These are phyloP conservation scores for Actinernus sp. DNA, from an alignment of 92 coral and sea anemone genomes.

Conservation along the genomic window DNA sequence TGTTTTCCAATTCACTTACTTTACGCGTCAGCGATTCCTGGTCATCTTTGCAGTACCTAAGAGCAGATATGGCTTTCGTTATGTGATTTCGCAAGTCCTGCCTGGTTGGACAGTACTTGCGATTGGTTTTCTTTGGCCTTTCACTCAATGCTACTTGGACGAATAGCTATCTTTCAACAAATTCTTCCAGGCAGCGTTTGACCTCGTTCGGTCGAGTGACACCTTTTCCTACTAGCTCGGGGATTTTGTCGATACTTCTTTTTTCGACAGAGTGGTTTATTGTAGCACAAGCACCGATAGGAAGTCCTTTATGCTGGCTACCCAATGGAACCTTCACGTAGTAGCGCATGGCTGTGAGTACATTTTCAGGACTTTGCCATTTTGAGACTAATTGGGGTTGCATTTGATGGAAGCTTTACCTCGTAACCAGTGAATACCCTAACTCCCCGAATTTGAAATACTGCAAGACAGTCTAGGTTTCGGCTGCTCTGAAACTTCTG, in stretches of 20 bases:
- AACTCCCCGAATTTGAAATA: too few relatives aligned
- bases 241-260: conserved; percentile 43
- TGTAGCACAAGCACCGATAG: conserved; percentile 41
- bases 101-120: conserved; percentile 41
- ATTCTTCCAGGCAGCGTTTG: conserved; percentile 37
- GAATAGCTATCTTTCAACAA: conserved; percentile 32
- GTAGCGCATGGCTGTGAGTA: conserved; percentile 18
- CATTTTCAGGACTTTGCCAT: too few relatives aligned
- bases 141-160: neutral
- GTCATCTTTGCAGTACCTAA: conserved; percentile 52
- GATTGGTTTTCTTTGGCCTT: conserved; percentile 28
- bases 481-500: too few relatives aligned
- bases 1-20: conserved; percentile 7
- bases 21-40: conserved; percentile 52
- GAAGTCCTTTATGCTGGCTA: conserved; percentile 31
- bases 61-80: conserved; percentile 36
- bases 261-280: conserved; percentile 53
- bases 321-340: conserved; percentile 51
- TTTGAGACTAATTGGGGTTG: too few relatives aligned
- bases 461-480: too few relatives aligned
- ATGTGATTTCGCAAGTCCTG: conserved; percentile 51
- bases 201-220: conserved; percentile 38
- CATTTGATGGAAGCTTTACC: too few relatives aligned
- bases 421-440: too few relatives aligned
- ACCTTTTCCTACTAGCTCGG: conserved; percentile 49